Base-by-base conservation (phyloP, 2,888 invertebrate species). In the Synergus umbraculus region DNA sequence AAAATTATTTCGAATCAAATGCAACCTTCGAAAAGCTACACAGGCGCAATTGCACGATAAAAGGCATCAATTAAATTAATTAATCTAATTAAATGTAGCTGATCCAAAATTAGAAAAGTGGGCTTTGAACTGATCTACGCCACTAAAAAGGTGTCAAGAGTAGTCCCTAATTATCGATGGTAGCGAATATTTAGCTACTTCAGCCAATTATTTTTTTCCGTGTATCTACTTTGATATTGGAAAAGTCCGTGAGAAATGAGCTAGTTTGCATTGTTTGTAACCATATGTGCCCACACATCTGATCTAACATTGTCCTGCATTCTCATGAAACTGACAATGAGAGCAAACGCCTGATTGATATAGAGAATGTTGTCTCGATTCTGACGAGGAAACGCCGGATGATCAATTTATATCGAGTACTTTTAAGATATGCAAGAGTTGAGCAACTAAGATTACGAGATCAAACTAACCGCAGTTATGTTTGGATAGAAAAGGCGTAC, bases 1-100 rank as follows among this genome's bases (percentile, higher is more conserved):
- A 80, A 80, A 80, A 79, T 79, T 80, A 83, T 83, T 83, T 81
- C 67, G 80, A 18, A 10, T 44, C 10, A 13, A 12, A 10, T 46
- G 10, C 3, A 60, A 22, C 22, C 22, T 60, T 22, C 22, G 22
- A 12, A 29, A 22, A 12, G 22, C 22, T 22, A 60, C 22, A 18
- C 1, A 9, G 0, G 15, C 15, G 5, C 15, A n/a, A 54, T n/a
- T 54, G 2, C n/a, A 2, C n/a, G n/a, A 5, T 54, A 2, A n/a
- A 8, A n/a, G 8, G 9, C 15, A 54, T n/a, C 54, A n/a, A 54
- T 54, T 54, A n/a, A 54, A 54, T n/a, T 54, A 54, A n/a, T 54
- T 54, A 54, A n/a, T 3, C 54, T 54, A 54, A n/a, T 49, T 15
- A 49, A 7, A 15, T 49, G 10, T 37, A 37, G 37, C 37, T 44